These are phyloP conservation scores for Ptyas mucosa DNA, from an alignment of 2,113 vertebrate species.

Conservation along the genomic window DNA sequence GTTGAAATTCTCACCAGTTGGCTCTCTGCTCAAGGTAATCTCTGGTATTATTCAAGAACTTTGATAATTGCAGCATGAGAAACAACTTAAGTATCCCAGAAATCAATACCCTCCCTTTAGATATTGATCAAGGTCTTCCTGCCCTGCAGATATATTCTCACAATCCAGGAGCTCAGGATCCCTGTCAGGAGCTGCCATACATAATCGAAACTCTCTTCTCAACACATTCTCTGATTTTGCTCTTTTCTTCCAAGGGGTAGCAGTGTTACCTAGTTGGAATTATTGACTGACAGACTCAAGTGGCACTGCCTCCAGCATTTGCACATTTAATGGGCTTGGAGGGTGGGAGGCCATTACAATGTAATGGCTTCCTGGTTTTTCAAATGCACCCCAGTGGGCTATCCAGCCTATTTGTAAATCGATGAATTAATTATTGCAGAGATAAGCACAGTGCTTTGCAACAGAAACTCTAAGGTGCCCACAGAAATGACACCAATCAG, in stretches of 20 bases:
- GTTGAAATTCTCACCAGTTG: constrained; percentile 39
- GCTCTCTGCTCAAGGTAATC: constrained; percentile 40
- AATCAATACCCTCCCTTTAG: constrained; percentile 71
- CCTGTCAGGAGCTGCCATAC: constrained; percentile 30
- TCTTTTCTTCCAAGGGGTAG: constrained; percentile 28
- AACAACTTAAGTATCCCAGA: constrained; percentile 67
- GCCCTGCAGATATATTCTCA: constrained; percentile 71
- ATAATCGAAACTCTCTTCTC: constrained; percentile 28
- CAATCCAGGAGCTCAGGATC: constrained; percentile 68
- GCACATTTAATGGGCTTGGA: neutral
- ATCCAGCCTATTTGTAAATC: constrained; percentile 40
- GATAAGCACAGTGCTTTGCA: constrained; percentile 21
- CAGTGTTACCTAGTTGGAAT: constrained; percentile 36
- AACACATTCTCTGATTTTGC: constrained; percentile 31
- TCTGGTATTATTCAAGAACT: constrained; percentile 57
- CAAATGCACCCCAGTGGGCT: neutral
- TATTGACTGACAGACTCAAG: constrained; percentile 50
- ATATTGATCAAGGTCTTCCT: constrained; percentile 65
- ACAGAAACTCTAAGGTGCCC: neutral
- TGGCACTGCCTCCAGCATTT: constrained; percentile 18
- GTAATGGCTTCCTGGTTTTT: constrained; percentile 21
- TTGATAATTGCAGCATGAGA: constrained; percentile 71
- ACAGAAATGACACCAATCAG: constrained; percentile 17
- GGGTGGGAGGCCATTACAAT: constrained; percentile 27
- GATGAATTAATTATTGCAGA: constrained; percentile 39